These are phyloP conservation scores for Excalfactoria chinensis DNA, from an alignment of 2,113 vertebrate genomes.

Conservation along the genomic window DNA sequence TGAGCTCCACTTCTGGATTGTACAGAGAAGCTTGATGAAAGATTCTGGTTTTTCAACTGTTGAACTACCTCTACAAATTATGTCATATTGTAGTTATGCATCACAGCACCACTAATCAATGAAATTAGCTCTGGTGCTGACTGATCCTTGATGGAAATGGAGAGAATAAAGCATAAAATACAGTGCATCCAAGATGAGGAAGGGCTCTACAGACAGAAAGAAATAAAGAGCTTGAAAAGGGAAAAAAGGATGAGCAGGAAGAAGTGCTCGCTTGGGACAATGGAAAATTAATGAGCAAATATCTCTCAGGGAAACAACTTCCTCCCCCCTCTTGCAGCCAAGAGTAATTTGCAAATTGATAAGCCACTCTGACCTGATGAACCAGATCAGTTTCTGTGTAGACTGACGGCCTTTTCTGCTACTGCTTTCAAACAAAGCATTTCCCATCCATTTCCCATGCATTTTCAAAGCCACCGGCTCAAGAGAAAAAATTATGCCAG, in stretches of 20 bases:
- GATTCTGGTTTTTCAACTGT: not conserved
- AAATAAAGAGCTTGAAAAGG: not conserved
- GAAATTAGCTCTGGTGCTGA: not conserved
- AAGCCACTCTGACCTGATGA: not conserved
- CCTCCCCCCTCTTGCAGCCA: not conserved
- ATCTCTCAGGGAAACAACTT: not conserved
- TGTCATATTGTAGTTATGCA: not conserved
- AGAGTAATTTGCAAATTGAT: not conserved
- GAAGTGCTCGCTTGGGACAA: not conserved
- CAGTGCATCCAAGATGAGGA: not conserved
- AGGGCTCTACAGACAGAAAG: not conserved
- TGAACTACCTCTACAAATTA: not conserved
- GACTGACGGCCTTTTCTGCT: not conserved
- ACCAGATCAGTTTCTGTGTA: not conserved
- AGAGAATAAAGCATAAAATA: not conserved
- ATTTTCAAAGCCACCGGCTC: not conserved
- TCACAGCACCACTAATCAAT: not conserved
- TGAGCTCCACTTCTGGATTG: not conserved
- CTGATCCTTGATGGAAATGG: not conserved
- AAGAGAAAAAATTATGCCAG: not conserved
- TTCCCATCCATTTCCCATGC: not conserved
- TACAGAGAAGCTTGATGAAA: not conserved
- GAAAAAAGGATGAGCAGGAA: not conserved
- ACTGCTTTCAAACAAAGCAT: not conserved
- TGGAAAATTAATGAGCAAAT: not conserved